Base-by-base conservation (phyloP, 2,888 invertebrate genomes). In the Fissipunctia ypsillon region DNA sequence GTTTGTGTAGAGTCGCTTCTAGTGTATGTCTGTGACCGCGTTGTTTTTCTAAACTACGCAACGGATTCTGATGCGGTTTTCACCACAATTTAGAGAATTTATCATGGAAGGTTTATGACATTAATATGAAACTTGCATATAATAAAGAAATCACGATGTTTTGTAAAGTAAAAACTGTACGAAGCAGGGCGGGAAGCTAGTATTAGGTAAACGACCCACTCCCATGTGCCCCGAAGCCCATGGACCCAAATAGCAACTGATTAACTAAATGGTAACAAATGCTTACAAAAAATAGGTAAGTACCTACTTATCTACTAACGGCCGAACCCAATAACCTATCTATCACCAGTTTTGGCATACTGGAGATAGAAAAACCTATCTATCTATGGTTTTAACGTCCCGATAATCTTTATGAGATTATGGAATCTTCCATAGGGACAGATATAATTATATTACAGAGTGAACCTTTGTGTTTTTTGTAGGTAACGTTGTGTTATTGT, bases 381-480 rank as follows among this genome's bases (percentile, higher is more conserved):
- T n/a, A n/a, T n/a, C n/a, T n/a, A n/a, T n/a, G n/a, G n/a, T n/a
- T n/a, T n/a, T n/a, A n/a, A n/a, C n/a, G n/a, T n/a, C n/a, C n/a
- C n/a, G n/a, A n/a, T n/a, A n/a, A n/a, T n/a, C n/a, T n/a, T n/a
- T n/a, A n/a, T n/a, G n/a, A n/a, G n/a, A n/a, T n/a, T n/a, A n/a
- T n/a, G n/a, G n/a, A n/a, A n/a, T n/a, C n/a, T n/a, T n/a, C n/a
- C n/a, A n/a, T n/a, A n/a, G n/a, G n/a, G n/a, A n/a, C n/a, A n/a
- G n/a, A n/a, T n/a, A n/a, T n/a, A 78, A 78, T 70, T 76, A 69
- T 56, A 78, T 76, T 78, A 56, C n/a, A 35, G 25, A 60, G 38
- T 41, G 14, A 61, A 69, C 78, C 76, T 78, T 76, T 50, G 14
- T 54, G 41, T 48, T 69, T 77, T 59, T 68, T 68, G 22, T 69